phyloP scores from a whole-genome alignment of 64 coral and sea anemone genomes.

The Montipora foliosa region DNA sequence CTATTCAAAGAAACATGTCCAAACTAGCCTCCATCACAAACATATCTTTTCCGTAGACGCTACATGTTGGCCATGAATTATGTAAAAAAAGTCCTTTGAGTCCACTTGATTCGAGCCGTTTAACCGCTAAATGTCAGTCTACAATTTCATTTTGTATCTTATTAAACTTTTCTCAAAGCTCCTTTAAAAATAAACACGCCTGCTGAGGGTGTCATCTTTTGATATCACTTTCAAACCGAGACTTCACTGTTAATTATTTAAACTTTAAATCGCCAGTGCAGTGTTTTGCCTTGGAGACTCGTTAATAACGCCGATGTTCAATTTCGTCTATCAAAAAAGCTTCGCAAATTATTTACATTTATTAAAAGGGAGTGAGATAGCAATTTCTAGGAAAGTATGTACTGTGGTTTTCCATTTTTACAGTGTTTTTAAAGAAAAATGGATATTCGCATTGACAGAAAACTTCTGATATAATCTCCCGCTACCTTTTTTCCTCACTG shows the following conservation, averaged over 20 bases:
- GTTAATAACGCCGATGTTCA: neutral
- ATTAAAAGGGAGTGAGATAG: too few species aligned
- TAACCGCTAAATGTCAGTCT: too few species aligned
- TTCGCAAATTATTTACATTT: neutral
- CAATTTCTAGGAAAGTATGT: neutral
- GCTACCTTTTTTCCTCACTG: neutral
- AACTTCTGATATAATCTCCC: neutral
- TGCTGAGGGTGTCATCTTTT: neutral
- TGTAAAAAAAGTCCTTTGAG: neutral
- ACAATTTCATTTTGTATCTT: too few species aligned
- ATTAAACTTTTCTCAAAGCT: neutral
- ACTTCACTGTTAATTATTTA: conserved; percentile 15
- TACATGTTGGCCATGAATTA: neutral
- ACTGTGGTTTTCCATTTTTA: neutral
- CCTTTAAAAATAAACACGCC: neutral
- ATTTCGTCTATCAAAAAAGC: neutral
- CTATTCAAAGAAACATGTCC: too few species aligned
- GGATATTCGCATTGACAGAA: neutral
- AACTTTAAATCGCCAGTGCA: neutral
- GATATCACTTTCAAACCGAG: neutral
- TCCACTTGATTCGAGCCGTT: neutral
- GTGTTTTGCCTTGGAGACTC: neutral
- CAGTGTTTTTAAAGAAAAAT: neutral
- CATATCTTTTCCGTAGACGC: too few species aligned
- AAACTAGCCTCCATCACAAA: too few species aligned